phyloP scores from a whole-genome alignment of 2,113 vertebrate genomes.

The Oncorhynchus mykiss region DNA sequence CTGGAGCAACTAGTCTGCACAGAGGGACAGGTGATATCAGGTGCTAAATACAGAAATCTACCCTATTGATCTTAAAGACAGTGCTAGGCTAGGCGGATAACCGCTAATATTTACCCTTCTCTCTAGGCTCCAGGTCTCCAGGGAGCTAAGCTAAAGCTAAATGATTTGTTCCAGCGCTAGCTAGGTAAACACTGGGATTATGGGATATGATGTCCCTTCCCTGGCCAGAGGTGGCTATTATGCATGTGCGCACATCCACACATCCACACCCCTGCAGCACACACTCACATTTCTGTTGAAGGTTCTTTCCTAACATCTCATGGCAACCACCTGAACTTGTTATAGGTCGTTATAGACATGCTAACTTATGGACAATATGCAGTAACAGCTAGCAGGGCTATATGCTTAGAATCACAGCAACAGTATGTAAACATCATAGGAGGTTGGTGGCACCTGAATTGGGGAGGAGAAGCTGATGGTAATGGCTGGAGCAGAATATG shows the following conservation, averaged over 20 bases:
- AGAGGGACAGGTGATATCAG: background rate
- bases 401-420: background rate
- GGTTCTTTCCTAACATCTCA: too few species aligned
- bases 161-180: background rate
- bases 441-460: too few species aligned
- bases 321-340: too few species aligned
- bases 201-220: background rate
- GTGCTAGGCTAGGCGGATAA: background rate
- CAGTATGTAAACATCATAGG: background rate
- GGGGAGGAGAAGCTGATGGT: too few species aligned
- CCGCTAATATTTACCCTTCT: background rate
- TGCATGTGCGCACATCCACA: background rate
- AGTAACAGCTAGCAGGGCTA: too few species aligned
- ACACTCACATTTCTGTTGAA: background rate
- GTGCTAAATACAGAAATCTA: background rate
- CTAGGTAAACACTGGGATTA: background rate
- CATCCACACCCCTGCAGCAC: background rate
- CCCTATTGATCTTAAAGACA: background rate
- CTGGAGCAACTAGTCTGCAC: background rate
- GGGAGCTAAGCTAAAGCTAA: too few species aligned
- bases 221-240: slow-evolving; percentile 5
- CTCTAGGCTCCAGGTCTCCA: background rate
- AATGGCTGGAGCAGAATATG: too few species aligned
- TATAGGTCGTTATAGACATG: too few species aligned
- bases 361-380: too few species aligned